Evolutionary conservation across 2,888 invertebrate genomes (phyloP), one percentile per base, ranked within the genome.

Genomic region (Seira sanloemensis): DNA sequence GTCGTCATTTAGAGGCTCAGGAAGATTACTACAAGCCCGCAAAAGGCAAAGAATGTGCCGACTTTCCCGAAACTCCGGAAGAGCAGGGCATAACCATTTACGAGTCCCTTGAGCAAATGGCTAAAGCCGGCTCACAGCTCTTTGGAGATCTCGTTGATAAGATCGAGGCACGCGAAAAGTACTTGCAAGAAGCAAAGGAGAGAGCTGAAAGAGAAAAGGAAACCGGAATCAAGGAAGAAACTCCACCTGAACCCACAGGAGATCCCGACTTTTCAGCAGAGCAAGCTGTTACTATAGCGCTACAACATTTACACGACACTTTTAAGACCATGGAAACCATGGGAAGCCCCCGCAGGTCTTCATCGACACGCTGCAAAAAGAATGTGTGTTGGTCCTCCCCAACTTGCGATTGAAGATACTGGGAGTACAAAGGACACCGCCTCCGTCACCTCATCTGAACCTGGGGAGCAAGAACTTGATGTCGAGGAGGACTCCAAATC

Each of bases 21-120:
- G 88, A 88, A 72, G 86, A 86, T 25, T 75, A 75, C 26, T 84
- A 84, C 50, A 46, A 82, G 18, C 86, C 87, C 23, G 84, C 86
- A 1, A 84, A 74, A 27, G 76, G 83, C 27, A 85, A 87, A 65
- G 87, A 87, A 74, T 62, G 74, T 7, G 62, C 78, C 2, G 79
- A 82, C 1, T 21, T 80, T 16, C 73, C 78, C 2, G 82, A 79
- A 67, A 78, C 69, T 27, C 85, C 79, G 5, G 76, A 81, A 77
- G 78, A 86, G 77, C 66, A 46, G 16, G 77, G 83, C 25, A 68
- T 83, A 25, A 85, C 83, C 0, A 84, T 87, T 19, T 86, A 85
- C n/a, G 86, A 87, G 46, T 62, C 69, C 23, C 65, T 86, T 12
- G 86, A 86, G 72, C 85, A 87, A 87, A 85, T 87, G 78, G 87